Percentiles rank a stretch among this genome's conserved stretches.
phyloP scores from a whole-genome alignment of 2,797 vertebrate genomes.

The Botia kubotai region DNA sequence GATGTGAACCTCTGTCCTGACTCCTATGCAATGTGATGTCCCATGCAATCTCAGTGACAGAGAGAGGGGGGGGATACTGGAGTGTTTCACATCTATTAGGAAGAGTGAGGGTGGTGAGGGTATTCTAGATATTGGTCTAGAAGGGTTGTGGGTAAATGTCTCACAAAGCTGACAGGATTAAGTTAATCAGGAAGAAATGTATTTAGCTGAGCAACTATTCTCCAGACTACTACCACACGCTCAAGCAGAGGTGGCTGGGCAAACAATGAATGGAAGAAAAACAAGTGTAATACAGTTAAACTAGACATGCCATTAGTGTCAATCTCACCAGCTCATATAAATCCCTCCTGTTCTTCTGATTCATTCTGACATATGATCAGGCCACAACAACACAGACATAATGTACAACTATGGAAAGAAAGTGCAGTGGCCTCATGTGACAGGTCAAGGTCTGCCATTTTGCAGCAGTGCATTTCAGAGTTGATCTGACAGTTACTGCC shows the following conservation, averaged over 20 bases:
- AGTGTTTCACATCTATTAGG: constrained; percentile 87
- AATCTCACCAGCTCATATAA: constrained; percentile 51
- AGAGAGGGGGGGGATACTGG: constrained; percentile 81
- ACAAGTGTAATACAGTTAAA: constrained; percentile 64
- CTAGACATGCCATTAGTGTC: constrained; percentile 58
- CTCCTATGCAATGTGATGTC: constrained; percentile 81
- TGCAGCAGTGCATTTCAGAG: constrained; percentile 1
- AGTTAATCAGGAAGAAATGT: constrained; percentile 86
- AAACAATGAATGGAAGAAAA: constrained; percentile 50
- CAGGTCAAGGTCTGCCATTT: constrained; percentile 32
- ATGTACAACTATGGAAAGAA: constrained; percentile 22
- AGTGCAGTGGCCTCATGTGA: background rate
- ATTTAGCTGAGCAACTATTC: constrained; percentile 77
- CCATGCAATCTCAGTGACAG: too few relatives aligned
- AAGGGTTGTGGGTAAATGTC: constrained; percentile 74
- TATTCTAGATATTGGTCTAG: constrained; percentile 62
- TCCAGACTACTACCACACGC: constrained; percentile 67
- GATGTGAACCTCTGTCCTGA: constrained; percentile 93
- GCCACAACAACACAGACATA: constrained; percentile 36
- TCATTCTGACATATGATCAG: constrained; percentile 28
- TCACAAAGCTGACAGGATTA: constrained; percentile 84
- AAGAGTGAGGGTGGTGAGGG: constrained; percentile 73
- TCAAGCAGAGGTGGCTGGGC: constrained; percentile 73
- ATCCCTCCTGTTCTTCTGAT: constrained; percentile 36
- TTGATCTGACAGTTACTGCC: constrained; percentile 13